A percentile compares a stretch with the other conserved stretches of the same genome.
Evolutionary conservation across 2,113 vertebrate genomes (phyloP).

Genomic region (Suncus etruscus): DNA sequence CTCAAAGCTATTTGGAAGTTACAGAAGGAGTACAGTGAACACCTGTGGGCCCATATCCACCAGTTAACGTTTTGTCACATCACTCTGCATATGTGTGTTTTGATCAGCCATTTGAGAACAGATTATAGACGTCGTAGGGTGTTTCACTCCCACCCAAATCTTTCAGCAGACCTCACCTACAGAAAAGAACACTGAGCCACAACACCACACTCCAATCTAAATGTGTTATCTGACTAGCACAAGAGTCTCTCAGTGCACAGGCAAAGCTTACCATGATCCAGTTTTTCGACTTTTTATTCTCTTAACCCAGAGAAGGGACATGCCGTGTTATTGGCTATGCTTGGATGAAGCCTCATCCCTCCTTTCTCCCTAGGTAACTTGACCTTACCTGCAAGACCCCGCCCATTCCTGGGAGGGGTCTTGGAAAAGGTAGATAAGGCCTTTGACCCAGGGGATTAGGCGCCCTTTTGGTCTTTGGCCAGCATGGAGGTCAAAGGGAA

Average conservation of each 20-base stretch:
- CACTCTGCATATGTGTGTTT: constrained; percentile 27
- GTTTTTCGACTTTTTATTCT: not conserved
- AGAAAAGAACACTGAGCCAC: constrained; percentile 20
- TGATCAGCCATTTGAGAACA: constrained; percentile 36
- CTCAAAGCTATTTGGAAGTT: constrained; percentile 60
- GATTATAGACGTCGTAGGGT: not conserved
- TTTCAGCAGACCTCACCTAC: not conserved
- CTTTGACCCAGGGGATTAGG: too few relatives aligned
- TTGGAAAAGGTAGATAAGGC: too few relatives aligned
- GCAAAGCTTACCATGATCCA: not conserved
- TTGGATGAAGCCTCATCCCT: too few relatives aligned
- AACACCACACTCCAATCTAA: not conserved
- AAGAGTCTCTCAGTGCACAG: not conserved
- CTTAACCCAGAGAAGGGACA: constrained; percentile 6
- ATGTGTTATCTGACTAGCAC: not conserved
- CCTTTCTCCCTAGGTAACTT: too few relatives aligned
- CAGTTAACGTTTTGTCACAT: constrained; percentile 27
- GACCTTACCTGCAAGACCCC: too few relatives aligned
- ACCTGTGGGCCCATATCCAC: constrained; percentile 57
- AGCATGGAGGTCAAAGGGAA: too few relatives aligned
- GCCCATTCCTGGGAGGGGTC: too few relatives aligned
- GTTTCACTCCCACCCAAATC: not conserved
- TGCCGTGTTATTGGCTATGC: not conserved
- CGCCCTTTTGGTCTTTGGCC: too few relatives aligned
- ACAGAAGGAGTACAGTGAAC: constrained; percentile 53